Base-by-base conservation (phyloP, 1,140 invertebrate genomes). In the Myzus persicae region DNA sequence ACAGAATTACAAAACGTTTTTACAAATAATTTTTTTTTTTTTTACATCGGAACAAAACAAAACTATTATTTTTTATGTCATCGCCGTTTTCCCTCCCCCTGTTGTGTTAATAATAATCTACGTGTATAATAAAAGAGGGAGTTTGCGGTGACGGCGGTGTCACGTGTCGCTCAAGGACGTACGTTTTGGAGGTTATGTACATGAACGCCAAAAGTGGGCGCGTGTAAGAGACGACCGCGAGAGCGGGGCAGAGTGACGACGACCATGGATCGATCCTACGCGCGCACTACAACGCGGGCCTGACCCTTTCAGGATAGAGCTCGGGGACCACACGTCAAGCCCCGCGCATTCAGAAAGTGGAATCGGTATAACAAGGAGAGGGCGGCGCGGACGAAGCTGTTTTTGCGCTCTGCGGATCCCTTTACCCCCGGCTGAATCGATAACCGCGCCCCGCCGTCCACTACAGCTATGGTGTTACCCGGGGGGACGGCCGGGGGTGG, bases 121-220 rank as follows among this genome's bases (percentile, higher is more conserved):
- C n/a, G 46, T 51, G 8, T 36, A 48, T 42, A 46, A 46, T 89
- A 89, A 48, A 67, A 90, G 38, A 90, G 38, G 7, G 89, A 42
- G 31, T 42, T 90, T 40, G 48, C 7, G n/a, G 87, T 51, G 48
- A 40, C 36, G 22, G 22, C 4, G 88, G 88, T 89, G 48, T 82
- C 67, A 92, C 90, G 76, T 92, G 90, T 92, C 67, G 24, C 20
- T 31, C 90, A 92, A 92, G 90, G 90, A 92, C 90, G 90, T 82
- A 22, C 67, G 44, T 82, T 92, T 92, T 46, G 67, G 90, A 92
- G 90, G 90, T 92, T 92, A 54, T 92, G 59, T 91, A 91, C 59
- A 7, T 76, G 88, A 89, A 89, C 88, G 24, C 36, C 36, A 38
- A 89, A 89, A 89, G 46, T 89, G n/a, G 48, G n/a, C 87, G 88